These are phyloP conservation scores for Tachysurus fulvidraco DNA, from an alignment of 2,113 vertebrate genomes.

Conservation along the genomic window DNA sequence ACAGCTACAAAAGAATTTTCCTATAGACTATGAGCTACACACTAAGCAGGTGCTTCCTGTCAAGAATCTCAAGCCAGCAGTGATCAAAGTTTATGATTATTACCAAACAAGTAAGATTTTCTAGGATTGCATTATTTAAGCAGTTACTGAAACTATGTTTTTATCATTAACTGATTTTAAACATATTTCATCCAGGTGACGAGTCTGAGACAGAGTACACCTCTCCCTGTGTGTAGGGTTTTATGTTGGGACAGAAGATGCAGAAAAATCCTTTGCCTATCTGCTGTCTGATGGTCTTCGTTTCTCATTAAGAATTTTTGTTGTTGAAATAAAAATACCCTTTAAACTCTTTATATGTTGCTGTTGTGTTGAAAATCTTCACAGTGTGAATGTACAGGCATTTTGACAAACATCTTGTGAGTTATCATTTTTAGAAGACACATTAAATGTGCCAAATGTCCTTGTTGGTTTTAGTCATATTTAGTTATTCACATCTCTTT, in stretches of 20 bases:
- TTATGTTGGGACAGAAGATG: background rate
- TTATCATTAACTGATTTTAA: background rate
- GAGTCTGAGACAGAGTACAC: background rate
- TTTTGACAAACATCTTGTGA: too few relatives aligned
- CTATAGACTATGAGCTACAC: background rate
- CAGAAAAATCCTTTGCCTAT: background rate
- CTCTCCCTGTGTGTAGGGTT: background rate
- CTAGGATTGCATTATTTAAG: background rate
- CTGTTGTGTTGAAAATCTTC: background rate
- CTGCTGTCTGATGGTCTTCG: background rate
- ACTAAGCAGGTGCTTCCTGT: background rate
- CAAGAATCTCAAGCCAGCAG: background rate
- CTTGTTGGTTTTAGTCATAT: too few relatives aligned
- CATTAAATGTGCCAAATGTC: too few relatives aligned
- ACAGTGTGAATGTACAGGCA: background rate
- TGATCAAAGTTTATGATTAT: conserved; percentile 10
- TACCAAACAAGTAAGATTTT: conserved; percentile 21
- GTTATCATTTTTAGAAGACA: too few relatives aligned
- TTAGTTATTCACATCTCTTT: too few relatives aligned
- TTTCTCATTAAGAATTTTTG: background rate
- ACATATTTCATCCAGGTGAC: background rate
- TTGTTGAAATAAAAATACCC: background rate
- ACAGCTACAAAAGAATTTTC: background rate
- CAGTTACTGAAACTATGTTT: background rate
- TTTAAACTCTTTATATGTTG: background rate